Percentiles rank a stretch among this genome's conserved stretches.
Evolutionary conservation across 2,113 vertebrate genomes (phyloP).

Genomic region (Telmatochromis sp.): DNA sequence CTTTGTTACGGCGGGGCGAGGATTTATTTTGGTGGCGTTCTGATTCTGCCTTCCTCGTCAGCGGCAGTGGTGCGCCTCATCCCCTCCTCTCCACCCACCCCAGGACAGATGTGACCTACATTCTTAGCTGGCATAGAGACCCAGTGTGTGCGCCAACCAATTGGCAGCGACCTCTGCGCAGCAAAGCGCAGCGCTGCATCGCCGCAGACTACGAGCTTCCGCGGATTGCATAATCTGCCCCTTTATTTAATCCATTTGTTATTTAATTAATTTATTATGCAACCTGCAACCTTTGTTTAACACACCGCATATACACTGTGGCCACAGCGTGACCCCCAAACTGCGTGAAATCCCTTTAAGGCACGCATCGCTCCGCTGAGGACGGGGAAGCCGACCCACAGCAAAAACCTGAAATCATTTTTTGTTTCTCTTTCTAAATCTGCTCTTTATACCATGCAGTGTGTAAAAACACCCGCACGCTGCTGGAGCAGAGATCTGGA

Average conservation of each 20-base stretch:
- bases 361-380: background rate
- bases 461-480: background rate
- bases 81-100: background rate
- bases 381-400: background rate
- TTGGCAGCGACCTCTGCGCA: constrained; percentile 24
- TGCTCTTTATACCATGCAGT: background rate
- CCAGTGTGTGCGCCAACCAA: constrained; percentile 40
- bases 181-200: background rate
- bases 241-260: constrained; percentile 35
- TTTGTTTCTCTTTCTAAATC: background rate
- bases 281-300: constrained; percentile 10
- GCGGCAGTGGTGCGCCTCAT: background rate
- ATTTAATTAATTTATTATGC: constrained; percentile 47
- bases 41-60: constrained; percentile 24
- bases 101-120: constrained; percentile 71
- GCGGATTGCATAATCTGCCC: constrained; percentile 58
- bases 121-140: constrained; percentile 57
- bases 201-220: constrained; percentile 47
- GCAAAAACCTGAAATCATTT: background rate
- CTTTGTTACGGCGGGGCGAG: constrained; percentile 43
- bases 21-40: constrained; percentile 45
- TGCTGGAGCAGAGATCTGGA: background rate
- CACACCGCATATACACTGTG: background rate
- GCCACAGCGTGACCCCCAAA: background rate
- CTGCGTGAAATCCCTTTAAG: background rate